Conservation (phyloP, 2,888 invertebrate species). For the Hecatera dysodea region DNA sequence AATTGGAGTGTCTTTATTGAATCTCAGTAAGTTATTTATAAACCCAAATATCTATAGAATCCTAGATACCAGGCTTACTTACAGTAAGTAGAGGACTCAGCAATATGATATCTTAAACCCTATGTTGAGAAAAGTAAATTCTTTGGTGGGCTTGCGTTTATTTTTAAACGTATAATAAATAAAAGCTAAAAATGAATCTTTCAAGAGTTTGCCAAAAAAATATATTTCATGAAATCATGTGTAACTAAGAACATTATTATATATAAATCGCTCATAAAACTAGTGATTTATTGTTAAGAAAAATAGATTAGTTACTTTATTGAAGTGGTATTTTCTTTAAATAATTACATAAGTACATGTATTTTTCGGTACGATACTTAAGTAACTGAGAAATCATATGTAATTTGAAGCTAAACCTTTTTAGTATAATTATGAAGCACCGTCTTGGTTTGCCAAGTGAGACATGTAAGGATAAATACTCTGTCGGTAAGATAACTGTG, state of each 20-base stretch:
- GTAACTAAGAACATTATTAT: not conserved
- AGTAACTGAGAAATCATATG: not conserved
- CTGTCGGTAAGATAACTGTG: not conserved
- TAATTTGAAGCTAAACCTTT: not conserved
- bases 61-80: not conserved
- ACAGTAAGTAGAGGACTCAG: not conserved
- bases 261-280: constrained; percentile 9
- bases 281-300: constrained; percentile 14
- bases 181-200: not conserved
- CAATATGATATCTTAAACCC: not conserved
- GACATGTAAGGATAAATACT: not conserved
- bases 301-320: not conserved
- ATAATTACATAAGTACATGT: too few relatives aligned
- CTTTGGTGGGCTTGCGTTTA: constrained; percentile 3
- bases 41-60: not conserved
- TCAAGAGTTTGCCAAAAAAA: constrained; percentile 6
- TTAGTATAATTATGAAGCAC: not conserved
- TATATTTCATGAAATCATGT: constrained; percentile 4
- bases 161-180: not conserved
- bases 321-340: not conserved
- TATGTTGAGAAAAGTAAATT: not conserved
- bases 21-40: constrained; percentile 10
- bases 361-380: not conserved
- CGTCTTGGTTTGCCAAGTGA: not conserved
- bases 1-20: not conserved